phyloP scores from a whole-genome alignment of 2,113 vertebrate species.

The Oncorhynchus masou region DNA sequence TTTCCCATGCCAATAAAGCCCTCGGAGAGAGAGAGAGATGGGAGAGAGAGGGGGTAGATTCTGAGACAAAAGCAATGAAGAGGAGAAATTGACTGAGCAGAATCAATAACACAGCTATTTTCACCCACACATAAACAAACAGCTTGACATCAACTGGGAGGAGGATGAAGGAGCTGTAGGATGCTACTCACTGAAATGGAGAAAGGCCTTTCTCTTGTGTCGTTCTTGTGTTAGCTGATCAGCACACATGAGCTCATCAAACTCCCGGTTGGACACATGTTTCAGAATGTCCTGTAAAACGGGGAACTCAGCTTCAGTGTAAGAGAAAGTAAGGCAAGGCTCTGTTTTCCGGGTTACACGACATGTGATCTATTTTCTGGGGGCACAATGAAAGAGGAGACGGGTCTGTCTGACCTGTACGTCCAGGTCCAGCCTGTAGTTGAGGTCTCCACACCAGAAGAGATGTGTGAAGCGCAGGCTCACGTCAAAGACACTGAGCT shows the following conservation, averaged over 20 bases:
- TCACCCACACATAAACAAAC: background rate
- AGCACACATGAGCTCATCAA: slow-evolving; percentile 82
- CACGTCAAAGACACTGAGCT: slow-evolving; percentile 74
- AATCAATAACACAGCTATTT: background rate
- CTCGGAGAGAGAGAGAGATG: too few relatives aligned
- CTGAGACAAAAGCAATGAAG: too few relatives aligned
- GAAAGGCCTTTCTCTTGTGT: slow-evolving; percentile 84
- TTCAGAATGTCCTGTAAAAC: slow-evolving; percentile 78
- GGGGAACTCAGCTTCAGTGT: background rate
- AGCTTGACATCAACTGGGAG: too few relatives aligned
- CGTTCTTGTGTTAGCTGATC: slow-evolving; percentile 84
- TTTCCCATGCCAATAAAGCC: too few relatives aligned
- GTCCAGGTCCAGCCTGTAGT: slow-evolving; percentile 78
- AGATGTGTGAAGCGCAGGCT: slow-evolving; percentile 79
- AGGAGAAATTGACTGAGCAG: too few relatives aligned
- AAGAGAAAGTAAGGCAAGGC: background rate
- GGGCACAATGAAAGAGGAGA: background rate
- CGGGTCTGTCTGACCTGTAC: slow-evolving; percentile 65
- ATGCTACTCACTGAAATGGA: slow-evolving; percentile 79
- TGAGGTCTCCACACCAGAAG: slow-evolving; percentile 83
- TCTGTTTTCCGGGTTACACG: background rate
- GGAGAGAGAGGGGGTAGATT: too few relatives aligned
- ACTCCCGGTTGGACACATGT: slow-evolving; percentile 80
- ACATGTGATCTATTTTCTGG: background rate
- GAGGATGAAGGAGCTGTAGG: background rate